Evolutionary conservation across 2,797 vertebrate genomes (phyloP).

Genomic region (Enteromius fasciolatus): DNA sequence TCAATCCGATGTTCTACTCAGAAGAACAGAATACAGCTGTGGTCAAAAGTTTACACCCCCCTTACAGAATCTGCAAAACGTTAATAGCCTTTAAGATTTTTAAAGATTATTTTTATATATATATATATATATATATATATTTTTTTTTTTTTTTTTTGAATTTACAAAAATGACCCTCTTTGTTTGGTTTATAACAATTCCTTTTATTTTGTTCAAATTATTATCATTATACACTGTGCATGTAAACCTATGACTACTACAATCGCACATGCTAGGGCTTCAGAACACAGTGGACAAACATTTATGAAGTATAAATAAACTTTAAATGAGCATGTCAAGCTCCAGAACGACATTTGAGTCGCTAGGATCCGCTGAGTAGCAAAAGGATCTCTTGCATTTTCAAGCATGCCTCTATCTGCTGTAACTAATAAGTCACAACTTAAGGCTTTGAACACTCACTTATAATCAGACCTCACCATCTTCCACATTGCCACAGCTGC

Average conservation of each 20-base stretch:
- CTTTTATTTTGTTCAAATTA: not conserved
- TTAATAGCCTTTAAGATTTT: not conserved
- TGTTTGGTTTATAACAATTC: too few relatives aligned
- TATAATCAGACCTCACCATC: slow-evolving; percentile 4
- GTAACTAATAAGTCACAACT: slow-evolving; percentile 1
- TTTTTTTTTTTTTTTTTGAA: too few relatives aligned
- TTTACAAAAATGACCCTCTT: not conserved
- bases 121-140: too few relatives aligned
- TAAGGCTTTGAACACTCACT: not conserved
- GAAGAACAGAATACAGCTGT: not conserved
- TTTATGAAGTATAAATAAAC: slow-evolving; percentile 57
- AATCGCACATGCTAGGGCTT: not conserved
- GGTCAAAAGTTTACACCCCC: not conserved
- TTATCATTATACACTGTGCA: not conserved
- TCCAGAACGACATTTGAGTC: slow-evolving; percentile 18
- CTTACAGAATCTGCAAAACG: not conserved
- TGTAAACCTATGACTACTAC: not conserved
- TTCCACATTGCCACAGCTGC: slow-evolving; percentile 24
- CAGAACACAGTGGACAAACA: not conserved
- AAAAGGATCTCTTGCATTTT: slow-evolving; percentile 17
- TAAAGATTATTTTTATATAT: too few relatives aligned
- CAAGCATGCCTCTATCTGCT: not conserved
- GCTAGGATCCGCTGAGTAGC: slow-evolving; percentile 49
- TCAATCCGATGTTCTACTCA: not conserved
- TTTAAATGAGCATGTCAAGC: slow-evolving; percentile 11